A percentile compares a stretch with the other conserved stretches of the same genome.
These are phyloP conservation scores for Catharus bicknelli DNA, from an alignment of 2,113 vertebrate species.

Conservation along the genomic window DNA sequence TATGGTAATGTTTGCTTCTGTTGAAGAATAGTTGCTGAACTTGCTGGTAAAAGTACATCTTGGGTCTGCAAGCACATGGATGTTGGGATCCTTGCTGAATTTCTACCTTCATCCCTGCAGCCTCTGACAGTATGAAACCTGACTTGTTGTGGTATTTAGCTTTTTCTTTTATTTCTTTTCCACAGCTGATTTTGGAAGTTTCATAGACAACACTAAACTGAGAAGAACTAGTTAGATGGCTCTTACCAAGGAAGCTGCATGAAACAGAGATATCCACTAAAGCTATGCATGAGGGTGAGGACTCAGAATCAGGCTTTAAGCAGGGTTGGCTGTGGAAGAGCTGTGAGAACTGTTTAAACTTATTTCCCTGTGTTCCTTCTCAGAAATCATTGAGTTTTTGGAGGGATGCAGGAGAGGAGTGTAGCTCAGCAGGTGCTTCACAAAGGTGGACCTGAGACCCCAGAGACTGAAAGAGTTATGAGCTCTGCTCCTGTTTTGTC, in stretches of 20 bases:
- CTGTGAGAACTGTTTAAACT: not conserved
- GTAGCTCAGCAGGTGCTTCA: not conserved
- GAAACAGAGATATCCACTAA: not conserved
- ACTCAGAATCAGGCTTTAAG: not conserved
- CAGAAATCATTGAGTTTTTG: not conserved
- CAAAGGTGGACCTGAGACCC: not conserved
- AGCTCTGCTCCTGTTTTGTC: not conserved
- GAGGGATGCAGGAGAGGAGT: not conserved
- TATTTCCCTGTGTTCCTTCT: not conserved
- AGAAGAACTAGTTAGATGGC: not conserved
- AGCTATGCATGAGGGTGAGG: not conserved
- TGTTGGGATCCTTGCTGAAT: not conserved
- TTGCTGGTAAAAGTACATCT: not conserved
- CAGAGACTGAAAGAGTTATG: not conserved
- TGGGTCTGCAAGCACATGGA: not conserved
- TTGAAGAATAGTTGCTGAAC: not conserved
- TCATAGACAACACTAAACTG: not conserved
- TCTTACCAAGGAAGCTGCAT: rapidly evolving
- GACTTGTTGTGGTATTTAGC: not conserved
- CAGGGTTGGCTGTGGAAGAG: not conserved
- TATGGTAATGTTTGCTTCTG: not conserved
- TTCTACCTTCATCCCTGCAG: not conserved
- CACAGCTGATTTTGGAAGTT: not conserved
- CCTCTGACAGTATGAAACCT: not conserved
- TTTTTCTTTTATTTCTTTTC: not conserved